Conservation (phyloP, 2,113 vertebrate species). For the Cygnus buccinator region DNA sequence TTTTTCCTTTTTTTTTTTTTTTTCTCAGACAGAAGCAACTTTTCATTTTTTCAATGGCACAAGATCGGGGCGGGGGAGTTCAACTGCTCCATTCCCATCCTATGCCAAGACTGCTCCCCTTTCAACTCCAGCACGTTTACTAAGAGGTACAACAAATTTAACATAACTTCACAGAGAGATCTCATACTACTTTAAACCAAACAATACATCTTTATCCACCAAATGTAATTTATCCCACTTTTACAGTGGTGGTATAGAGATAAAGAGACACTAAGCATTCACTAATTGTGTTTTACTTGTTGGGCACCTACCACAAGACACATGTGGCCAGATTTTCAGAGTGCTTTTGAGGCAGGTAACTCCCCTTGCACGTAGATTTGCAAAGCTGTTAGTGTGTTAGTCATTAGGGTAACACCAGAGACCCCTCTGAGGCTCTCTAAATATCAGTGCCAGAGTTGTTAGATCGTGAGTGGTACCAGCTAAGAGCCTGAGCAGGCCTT, state of each 20-base stretch:
- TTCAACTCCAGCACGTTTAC: background rate
- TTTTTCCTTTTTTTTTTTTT: background rate
- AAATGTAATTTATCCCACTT: background rate
- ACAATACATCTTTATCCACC: background rate
- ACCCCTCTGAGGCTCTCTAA: background rate
- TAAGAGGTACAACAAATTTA: background rate
- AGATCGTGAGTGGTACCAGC: background rate
- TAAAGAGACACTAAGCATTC: background rate
- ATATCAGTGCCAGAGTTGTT: background rate
- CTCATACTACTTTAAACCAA: background rate
- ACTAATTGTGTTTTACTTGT: background rate
- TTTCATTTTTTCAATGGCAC: background rate
- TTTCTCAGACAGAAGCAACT: background rate
- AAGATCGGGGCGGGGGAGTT: accelerated
- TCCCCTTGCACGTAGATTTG: background rate
- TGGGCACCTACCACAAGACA: background rate
- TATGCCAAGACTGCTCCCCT: background rate
- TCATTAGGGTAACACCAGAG: background rate
- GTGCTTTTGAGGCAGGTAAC: background rate
- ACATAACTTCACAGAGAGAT: background rate
- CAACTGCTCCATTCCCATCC: background rate
- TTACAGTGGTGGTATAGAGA: background rate
- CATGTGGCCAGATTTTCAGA: background rate
- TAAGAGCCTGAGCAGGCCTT: background rate
- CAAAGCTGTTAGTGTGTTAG: background rate